Base-by-base conservation (phyloP, 2,888 invertebrate species). In the Hirtodrosophila alboralis region DNA sequence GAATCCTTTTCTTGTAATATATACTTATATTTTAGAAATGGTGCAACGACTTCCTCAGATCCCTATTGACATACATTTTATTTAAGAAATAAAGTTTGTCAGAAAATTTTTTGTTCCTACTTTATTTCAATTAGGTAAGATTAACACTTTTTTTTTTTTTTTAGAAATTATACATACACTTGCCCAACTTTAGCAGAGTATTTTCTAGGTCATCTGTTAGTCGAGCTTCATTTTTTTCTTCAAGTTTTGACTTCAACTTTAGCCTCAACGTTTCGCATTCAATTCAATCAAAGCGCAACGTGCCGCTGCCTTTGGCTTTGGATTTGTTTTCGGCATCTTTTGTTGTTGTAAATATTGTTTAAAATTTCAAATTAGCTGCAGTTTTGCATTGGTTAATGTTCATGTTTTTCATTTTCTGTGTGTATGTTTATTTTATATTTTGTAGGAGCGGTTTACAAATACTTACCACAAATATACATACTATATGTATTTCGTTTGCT, bases 241-340 rank as follows among this genome's bases (percentile, higher is more conserved):
- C 8, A 21, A 49, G 44, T 53, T 72, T 57, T n/a, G 30, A 56
- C 37, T 54, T 45, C 23, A 61, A 61, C 45, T 63, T 65, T 57
- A 36, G 33, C 52, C 60, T 65, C 45, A 54, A 52, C 77, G 63
- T 70, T 37, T 69, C 79, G 67, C 67, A 78, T 84, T 83, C 74
- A 59, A 76, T 78, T 75, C 84, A 80, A 80, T 84, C 84, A 84
- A 80, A 84, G 80, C 80, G 77, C 84, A 80, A 77, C 84, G 64
- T 68, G 70, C 65, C 64, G 75, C 62, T 45, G 68, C 71, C 64
- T 67, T 75, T 61, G 54, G 56, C 65, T 62, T 59, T 60, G 64
- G 59, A 58, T 71, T 81, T 59, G 72, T 75, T 78, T 79, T 79
- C 80, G 79, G 79, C 84, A 72, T 71, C 78, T 71, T 84, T 80